Base-by-base conservation (phyloP, 2,797 vertebrate species). In the Acipenser oxyrinchus region DNA sequence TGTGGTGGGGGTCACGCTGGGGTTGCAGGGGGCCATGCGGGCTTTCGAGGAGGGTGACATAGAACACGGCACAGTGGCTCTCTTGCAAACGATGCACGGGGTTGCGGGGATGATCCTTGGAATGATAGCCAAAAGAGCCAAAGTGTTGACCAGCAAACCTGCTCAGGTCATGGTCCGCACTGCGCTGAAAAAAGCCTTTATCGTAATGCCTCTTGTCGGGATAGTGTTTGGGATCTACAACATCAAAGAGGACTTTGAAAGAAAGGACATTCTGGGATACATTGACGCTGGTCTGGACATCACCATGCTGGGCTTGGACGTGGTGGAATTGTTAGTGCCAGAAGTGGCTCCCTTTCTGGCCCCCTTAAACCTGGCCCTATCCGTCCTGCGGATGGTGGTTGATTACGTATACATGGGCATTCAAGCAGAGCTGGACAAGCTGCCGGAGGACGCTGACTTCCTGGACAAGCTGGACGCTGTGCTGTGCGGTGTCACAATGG, bases 221-320 rank as follows among this genome's bases (percentile, higher is more conserved):
- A 72, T 77, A 12, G 74, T 72, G 60, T 79, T 79, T 69, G 74
- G 74, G 18, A 10, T 79, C 15, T 76, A 78, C 51, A 78, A 1
- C 23, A 0, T 71, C 0, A 0, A 0, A 2, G 9, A 80, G 48
- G 80, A 79, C 64, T 10, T 79, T 0, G 0, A 60, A 8, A 74
- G 74, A 62, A 1, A 37, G 1, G 72, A 69, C 48, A 0, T 66
- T 0, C 48, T 77, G 58, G 76, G 77, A 57, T 55, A 62, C 9
- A 64, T 71, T n/a, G 73, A 77, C 62, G 72, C 65, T n/a, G 10
- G 0, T 8, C 1, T 77, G 0, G 78, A 82, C 66, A 0, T 0
- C 4, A 0, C 0, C 4, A 68, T 79, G n/a, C 0, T 70, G 52
- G 48, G 0, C 0, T 51, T 81, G n/a, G 81, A 81, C 69, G 1